Percentiles rank a stretch among this genome's conserved stretches.
These are phyloP conservation scores for Pseudoatta argentina DNA, from an alignment of 1,140 invertebrate genomes.

Conservation along the genomic window DNA sequence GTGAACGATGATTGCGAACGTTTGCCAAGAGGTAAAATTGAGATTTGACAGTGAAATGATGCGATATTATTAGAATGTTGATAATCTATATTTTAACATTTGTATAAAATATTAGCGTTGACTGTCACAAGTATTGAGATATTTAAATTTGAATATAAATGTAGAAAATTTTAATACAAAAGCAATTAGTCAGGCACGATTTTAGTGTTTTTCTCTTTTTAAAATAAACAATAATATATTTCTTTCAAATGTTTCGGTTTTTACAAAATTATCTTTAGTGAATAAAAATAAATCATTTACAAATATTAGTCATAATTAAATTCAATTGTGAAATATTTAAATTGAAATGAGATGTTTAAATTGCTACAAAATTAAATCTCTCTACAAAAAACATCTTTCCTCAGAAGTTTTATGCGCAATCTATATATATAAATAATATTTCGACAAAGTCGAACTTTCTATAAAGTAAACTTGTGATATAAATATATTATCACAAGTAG, in stretches of 20 bases:
- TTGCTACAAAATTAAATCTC: neutral
- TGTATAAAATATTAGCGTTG: conserved; percentile 20
- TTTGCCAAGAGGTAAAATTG: neutral
- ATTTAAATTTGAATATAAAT: neutral
- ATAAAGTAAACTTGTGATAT: too few species aligned
- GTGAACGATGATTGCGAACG: neutral
- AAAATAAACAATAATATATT: too few species aligned
- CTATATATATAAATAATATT: neutral
- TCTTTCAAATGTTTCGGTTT: too few species aligned
- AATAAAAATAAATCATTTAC: too few species aligned
- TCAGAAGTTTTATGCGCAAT: neutral
- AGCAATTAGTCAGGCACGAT: too few species aligned
- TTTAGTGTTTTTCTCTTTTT: too few species aligned
- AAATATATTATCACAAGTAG: neutral
- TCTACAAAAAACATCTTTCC: neutral
- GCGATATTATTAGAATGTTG: neutral
- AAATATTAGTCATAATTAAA: too few species aligned
- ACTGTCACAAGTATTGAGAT: neutral
- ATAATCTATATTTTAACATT: neutral
- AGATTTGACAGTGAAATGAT: too few species aligned
- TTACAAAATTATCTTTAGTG: too few species aligned
- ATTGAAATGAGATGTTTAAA: neutral
- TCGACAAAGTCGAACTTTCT: neutral
- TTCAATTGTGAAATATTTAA: neutral
- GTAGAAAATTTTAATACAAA: too few species aligned